Evolutionary conservation across 1,140 invertebrate species (phyloP).

Genomic region (Eufriesea mexicana): DNA sequence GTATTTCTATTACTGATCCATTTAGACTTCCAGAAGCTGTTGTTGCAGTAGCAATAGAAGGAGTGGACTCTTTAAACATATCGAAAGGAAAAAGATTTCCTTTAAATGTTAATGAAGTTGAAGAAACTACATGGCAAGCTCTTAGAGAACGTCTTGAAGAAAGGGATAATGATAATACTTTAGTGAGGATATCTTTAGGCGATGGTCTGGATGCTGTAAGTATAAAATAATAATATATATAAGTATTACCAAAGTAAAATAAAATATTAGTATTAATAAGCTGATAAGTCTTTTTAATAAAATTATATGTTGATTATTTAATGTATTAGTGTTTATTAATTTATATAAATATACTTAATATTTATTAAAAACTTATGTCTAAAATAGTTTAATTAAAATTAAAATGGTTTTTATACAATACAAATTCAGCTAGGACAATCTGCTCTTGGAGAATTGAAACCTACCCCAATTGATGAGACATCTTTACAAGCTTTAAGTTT

Average conservation of each 20-base stretch:
- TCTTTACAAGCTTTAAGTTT: conserved; percentile 68
- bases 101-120: conserved; percentile 85
- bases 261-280: not conserved
- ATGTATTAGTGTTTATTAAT: conserved; percentile 5
- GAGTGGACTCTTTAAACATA: conserved; percentile 82
- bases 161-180: conserved; percentile 83
- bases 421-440: conserved; percentile 76
- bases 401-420: conserved; percentile 11
- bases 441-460: conserved; percentile 83
- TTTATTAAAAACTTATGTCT: not conserved
- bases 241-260: not conserved
- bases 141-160: conserved; percentile 84
- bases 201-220: conserved; percentile 86
- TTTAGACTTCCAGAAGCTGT: conserved; percentile 90
- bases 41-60: conserved; percentile 89
- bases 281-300: conserved; percentile 3
- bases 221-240: conserved; percentile 36
- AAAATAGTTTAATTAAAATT: not conserved
- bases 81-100: conserved; percentile 83
- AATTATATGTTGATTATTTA: conserved; percentile 41
- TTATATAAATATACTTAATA: conserved; percentile 8
- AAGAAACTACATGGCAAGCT: conserved; percentile 85
- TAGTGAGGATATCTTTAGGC: conserved; percentile 86
- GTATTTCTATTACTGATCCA: conserved; percentile 87
- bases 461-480: conserved; percentile 73